Evolutionary conservation across 2,888 invertebrate genomes (phyloP).

Genomic region (Phasia obesa): DNA sequence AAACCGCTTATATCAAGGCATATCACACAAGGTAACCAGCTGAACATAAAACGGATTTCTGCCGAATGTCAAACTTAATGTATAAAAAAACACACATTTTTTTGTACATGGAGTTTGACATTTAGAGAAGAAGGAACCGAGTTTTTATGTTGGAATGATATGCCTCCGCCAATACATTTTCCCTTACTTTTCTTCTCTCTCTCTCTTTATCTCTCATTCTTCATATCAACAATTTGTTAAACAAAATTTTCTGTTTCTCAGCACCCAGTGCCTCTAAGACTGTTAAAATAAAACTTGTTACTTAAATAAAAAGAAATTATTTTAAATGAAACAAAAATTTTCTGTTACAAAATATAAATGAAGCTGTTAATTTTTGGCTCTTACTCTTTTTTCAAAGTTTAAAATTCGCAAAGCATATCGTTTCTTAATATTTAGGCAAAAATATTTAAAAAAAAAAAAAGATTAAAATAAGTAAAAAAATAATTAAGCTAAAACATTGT

Average conservation of each 20-base stretch:
- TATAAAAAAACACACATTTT: too few relatives aligned
- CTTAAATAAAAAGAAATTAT: conserved; percentile 7
- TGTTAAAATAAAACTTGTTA: conserved; percentile 59
- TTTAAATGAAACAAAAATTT: background rate
- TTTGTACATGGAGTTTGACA: too few relatives aligned
- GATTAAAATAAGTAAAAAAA: background rate
- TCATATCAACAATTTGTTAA: background rate
- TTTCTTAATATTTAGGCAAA: conserved; percentile 53
- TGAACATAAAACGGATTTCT: too few relatives aligned
- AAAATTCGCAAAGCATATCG: conserved; percentile 62
- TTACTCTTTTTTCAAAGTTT: conserved; percentile 39
- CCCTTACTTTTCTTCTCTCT: background rate
- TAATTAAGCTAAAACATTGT: conserved; percentile 30
- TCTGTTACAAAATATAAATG: conserved; percentile 23
- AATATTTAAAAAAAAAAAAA: background rate
- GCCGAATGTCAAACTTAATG: too few relatives aligned
- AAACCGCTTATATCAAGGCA: too few relatives aligned
- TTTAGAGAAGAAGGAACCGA: too few relatives aligned
- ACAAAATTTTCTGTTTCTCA: conserved; percentile 43
- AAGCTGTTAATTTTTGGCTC: conserved; percentile 31
- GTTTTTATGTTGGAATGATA: too few relatives aligned
- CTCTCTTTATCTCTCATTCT: background rate
- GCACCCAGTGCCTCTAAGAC: conserved; percentile 71
- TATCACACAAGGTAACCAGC: too few relatives aligned
- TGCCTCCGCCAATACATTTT: too few relatives aligned